Base-by-base conservation (phyloP, 2,797 vertebrate species). In the Eurystomus glaucurus region DNA sequence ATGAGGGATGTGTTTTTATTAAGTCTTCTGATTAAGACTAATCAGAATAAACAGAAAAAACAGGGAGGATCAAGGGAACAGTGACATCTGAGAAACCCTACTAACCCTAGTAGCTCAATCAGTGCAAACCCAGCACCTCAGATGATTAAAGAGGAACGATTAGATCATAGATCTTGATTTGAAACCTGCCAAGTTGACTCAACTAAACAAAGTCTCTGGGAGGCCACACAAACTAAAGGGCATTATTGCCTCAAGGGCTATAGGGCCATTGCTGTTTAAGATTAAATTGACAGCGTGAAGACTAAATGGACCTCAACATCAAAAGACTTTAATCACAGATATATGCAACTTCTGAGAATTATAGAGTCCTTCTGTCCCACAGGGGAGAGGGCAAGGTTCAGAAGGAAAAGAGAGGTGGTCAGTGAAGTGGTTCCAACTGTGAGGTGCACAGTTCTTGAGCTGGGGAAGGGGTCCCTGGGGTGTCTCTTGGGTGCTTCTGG, bases 381-480 rank as follows among this genome's bases (percentile, higher is more conserved):
- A 23, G 20, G 15, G 16, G 14, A 69, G 11, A 31, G 29, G 10
- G n/a, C 8, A 71, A 2, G 13, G 6, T 76, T 80, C 41, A 37
- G 22, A 80, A 74, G 11, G 28, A 81, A 90, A 87, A 29, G 4
- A 51, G 46, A 43, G 4, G 7, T 64, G 9, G 10, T 39, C 76
- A 29, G 4, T 61, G 51, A 43, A 4, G 7, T 64, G 9, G 10
- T 39, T 80, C 33, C 13, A 83, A 1, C 22, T 33, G 20, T 55
- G 46, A 22, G 6, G 8, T 41, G 13, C 14, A 43, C 3, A 4
- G 6, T 61, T 10, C 11, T 57, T 74, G 23, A 21, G 10, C 5
- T 1, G 0, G 21, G 48, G 6, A 2, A 6, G 12, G 4, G 9
- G 20, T 58, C 29, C 37, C 11, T 55, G 10, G 7, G 2, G 6